Conservation (phyloP, 2,797 vertebrate genomes). For the Artibeus jamaicensis region DNA sequence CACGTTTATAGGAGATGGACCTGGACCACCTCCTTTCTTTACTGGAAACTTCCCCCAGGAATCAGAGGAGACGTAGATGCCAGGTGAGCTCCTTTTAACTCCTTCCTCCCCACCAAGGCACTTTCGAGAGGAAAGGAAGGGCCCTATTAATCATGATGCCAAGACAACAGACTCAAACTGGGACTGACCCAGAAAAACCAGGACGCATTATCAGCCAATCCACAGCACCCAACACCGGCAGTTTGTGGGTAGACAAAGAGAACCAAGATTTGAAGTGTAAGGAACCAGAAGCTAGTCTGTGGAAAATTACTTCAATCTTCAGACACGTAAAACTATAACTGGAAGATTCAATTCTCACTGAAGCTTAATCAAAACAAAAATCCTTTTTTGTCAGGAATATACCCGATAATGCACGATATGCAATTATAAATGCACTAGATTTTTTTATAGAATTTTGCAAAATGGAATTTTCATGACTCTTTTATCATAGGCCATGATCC, state of each 20-base stretch:
- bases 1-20: background rate
- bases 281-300: background rate
- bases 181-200: background rate
- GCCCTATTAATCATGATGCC: background rate
- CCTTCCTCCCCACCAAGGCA: background rate
- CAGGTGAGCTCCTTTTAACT: background rate
- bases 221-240: background rate
- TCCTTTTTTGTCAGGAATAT: background rate
- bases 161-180: background rate
- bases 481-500: background rate
- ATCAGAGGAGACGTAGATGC: background rate
- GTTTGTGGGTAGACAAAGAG: background rate
- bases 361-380: background rate
- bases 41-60: background rate
- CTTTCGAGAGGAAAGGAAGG: background rate
- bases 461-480: slow-evolving; percentile 3
- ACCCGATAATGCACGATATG: background rate
- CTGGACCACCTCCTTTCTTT: background rate
- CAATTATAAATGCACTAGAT: background rate
- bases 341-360: background rate
- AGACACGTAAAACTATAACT: background rate
- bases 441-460: background rate
- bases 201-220: background rate
- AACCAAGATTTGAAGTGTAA: background rate
- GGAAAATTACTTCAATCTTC: background rate